Conservation (phyloP, 2,797 vertebrate species). For the Falco columbarius region DNA sequence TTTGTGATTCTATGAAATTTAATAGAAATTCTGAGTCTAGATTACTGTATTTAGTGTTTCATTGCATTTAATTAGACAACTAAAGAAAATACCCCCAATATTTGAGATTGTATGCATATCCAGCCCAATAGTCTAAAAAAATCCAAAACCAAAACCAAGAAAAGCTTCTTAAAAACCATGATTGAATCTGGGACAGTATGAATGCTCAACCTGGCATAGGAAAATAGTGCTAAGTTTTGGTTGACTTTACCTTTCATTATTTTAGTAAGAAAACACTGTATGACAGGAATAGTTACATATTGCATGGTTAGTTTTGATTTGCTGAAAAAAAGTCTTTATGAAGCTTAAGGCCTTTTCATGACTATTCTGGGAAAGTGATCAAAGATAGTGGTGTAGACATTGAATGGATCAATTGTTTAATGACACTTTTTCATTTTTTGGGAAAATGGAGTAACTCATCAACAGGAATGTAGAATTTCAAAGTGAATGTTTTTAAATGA, state of each 20-base stretch:
- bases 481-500: not conserved
- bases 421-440: not conserved
- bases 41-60: not conserved
- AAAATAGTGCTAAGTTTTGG: not conserved
- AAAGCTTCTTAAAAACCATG: not conserved
- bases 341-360: not conserved
- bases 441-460: not conserved
- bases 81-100: not conserved
- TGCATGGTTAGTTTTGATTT: not conserved
- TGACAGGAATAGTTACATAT: not conserved
- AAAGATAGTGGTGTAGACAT: not conserved
- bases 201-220: not conserved
- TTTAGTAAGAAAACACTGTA: not conserved
- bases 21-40: not conserved
- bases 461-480: not conserved
- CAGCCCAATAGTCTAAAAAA: not conserved
- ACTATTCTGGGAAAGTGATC: not conserved
- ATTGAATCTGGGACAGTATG: not conserved
- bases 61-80: not conserved
- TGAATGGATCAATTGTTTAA: not conserved
- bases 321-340: not conserved
- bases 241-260: not conserved
- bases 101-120: not conserved
- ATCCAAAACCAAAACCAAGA: not conserved
- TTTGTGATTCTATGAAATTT: not conserved